A percentile compares a stretch with the other conserved stretches of the same genome.
These are phyloP conservation scores for Sphaeramia orbicularis DNA, from an alignment of 2,797 vertebrate genomes.

Conservation along the genomic window DNA sequence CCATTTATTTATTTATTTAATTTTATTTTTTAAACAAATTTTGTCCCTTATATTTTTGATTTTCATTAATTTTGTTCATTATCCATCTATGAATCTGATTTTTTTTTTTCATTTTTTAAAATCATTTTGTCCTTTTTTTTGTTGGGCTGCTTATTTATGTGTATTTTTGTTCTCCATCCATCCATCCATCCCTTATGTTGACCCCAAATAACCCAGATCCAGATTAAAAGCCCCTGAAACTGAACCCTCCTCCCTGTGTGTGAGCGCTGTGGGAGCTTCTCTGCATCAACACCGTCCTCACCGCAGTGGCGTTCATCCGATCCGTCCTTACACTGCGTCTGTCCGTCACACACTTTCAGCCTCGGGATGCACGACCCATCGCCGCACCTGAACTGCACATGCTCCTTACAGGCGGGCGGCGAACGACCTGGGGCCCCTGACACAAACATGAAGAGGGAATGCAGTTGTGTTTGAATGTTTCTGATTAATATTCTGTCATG, in stretches of 20 bases:
- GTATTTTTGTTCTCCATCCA: too few species aligned
- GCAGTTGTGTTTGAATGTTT: neutral
- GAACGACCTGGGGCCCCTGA: conserved; percentile 36
- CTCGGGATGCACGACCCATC: conserved; percentile 64
- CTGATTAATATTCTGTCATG: too few species aligned
- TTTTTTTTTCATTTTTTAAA: too few species aligned
- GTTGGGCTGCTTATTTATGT: too few species aligned
- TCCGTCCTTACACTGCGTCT: conserved; percentile 81
- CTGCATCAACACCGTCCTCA: conserved; percentile 56
- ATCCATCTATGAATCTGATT: too few species aligned
- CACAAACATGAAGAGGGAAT: conserved; percentile 1
- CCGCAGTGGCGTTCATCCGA: conserved; percentile 84
- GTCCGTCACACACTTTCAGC: conserved; percentile 80
- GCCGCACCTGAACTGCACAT: conserved; percentile 77
- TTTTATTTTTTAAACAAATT: too few species aligned
- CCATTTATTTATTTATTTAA: too few species aligned
- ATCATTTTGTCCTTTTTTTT: too few species aligned
- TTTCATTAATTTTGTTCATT: too few species aligned
- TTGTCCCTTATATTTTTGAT: too few species aligned
- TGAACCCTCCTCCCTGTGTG: neutral
- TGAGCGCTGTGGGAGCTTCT: neutral
- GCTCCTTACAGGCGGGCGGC: conserved; percentile 42
- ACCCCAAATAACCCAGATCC: too few species aligned
- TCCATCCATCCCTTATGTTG: too few species aligned
- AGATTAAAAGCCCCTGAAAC: neutral